phyloP scores from a whole-genome alignment of 2,888 invertebrate species.

The Polydrusus tereticollis region DNA sequence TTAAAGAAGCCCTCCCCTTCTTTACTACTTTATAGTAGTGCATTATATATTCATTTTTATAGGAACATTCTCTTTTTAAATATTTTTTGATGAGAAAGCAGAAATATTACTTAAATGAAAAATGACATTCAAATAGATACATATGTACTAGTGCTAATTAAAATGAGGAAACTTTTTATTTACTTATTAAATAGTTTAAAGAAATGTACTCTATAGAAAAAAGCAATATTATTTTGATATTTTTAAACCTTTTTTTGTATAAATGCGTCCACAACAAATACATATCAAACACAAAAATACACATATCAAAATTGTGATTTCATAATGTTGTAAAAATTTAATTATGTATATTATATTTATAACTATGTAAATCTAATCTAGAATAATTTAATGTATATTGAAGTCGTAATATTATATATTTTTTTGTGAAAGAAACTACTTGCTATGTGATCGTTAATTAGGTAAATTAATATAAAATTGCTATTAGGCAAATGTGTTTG shows the following conservation, averaged over 20 bases:
- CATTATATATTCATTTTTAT: no score
- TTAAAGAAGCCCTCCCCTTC: no score
- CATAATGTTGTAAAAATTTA: constrained; percentile 55
- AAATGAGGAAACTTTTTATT: neutral
- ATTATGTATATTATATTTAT: constrained; percentile 20
- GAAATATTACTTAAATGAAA: no score
- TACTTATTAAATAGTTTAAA: neutral
- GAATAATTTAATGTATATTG: constrained; percentile 20
- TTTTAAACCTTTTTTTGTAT: constrained; percentile 13
- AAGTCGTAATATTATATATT: constrained; percentile 10
- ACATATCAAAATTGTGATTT: constrained; percentile 59
- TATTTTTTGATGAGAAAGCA: no score
- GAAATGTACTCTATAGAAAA: neutral
- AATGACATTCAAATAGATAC: neutral
- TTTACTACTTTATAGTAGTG: no score
- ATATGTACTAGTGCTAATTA: neutral
- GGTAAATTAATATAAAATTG: constrained; percentile 5
- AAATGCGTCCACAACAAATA: constrained; percentile 26
- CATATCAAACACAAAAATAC: constrained; percentile 49
- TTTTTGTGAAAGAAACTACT: constrained; percentile 30
- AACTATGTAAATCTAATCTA: neutral
- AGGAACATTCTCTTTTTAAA: no score
- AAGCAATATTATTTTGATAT: constrained; percentile 27
- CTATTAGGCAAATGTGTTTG: neutral
- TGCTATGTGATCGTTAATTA: constrained; percentile 37